phyloP scores from a whole-genome alignment of 2,888 invertebrate genomes.

The Drosophila fungiperda region DNA sequence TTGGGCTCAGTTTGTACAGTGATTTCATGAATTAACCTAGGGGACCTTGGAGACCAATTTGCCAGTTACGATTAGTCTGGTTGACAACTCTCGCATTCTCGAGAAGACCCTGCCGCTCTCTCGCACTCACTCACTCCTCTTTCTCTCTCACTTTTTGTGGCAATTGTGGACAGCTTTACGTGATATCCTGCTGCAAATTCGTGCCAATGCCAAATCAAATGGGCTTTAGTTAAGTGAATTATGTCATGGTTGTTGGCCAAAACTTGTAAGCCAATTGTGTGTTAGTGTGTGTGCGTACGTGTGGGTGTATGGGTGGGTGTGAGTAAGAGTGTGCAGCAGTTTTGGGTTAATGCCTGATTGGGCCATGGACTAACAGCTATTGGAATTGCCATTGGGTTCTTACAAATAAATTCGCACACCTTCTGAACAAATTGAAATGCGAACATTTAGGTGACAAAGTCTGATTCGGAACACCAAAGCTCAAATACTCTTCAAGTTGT shows the following conservation, averaged over 20 bases:
- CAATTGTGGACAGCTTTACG: constrained; percentile 47
- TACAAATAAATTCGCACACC: constrained; percentile 28
- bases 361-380: constrained; percentile 19
- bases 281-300: background rate
- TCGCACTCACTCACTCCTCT: background rate
- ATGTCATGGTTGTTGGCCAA: constrained; percentile 44
- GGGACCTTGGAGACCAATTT: constrained; percentile 36
- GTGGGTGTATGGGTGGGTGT: background rate
- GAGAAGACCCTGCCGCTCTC: background rate
- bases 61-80: constrained; percentile 32
- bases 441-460: background rate
- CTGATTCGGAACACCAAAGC: constrained; percentile 33
- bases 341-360: constrained; percentile 39
- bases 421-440: constrained; percentile 12
- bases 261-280: constrained; percentile 33
- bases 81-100: constrained; percentile 24
- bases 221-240: constrained; percentile 60
- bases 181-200: constrained; percentile 42
- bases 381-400: constrained; percentile 4
- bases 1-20: constrained; percentile 43
- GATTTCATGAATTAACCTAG: constrained; percentile 68
- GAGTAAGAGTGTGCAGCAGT: constrained; percentile 9
- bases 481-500: constrained; percentile 19
- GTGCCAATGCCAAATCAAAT: constrained; percentile 39
- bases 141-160: constrained; percentile 6